Conservation (phyloP, 1,140 invertebrate genomes). For the Lepidurus apus region DNA sequence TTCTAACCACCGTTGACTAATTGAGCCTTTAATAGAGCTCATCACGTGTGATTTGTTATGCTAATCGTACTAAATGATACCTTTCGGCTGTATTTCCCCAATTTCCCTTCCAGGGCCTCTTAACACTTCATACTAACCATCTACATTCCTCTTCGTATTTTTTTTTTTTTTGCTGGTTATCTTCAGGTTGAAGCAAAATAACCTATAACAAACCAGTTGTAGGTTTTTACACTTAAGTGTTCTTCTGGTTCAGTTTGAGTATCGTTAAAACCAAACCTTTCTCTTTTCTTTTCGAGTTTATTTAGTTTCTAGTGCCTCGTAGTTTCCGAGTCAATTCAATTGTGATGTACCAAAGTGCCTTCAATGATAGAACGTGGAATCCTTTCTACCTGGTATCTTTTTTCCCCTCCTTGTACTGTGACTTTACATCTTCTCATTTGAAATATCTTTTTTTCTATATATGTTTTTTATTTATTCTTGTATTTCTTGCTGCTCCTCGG, state of each 20-base stretch:
- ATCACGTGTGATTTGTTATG: background rate
- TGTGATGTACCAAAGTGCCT: slow-evolving; percentile 5
- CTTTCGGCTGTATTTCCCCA: background rate
- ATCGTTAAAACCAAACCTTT: background rate
- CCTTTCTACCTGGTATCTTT: background rate
- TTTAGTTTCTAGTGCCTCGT: background rate
- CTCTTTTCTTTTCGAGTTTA: background rate
- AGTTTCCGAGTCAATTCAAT: background rate
- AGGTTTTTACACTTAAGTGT: no score
- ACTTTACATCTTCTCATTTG: background rate
- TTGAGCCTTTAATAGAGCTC: slow-evolving; percentile 4
- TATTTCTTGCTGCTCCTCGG: background rate
- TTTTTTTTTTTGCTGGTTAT: no score
- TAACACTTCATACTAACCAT: no score
- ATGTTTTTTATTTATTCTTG: background rate
- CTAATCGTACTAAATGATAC: background rate
- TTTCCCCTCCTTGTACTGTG: background rate
- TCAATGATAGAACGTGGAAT: slow-evolving; percentile 5
- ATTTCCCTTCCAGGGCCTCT: no score
- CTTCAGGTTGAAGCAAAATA: no score
- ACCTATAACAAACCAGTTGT: no score
- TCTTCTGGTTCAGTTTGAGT: no score
- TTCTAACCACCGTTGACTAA: background rate
- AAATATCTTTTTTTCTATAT: background rate
- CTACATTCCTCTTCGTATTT: no score